Conservation (phyloP, 2,797 vertebrate genomes). For the Sebastes diploproa region DNA sequence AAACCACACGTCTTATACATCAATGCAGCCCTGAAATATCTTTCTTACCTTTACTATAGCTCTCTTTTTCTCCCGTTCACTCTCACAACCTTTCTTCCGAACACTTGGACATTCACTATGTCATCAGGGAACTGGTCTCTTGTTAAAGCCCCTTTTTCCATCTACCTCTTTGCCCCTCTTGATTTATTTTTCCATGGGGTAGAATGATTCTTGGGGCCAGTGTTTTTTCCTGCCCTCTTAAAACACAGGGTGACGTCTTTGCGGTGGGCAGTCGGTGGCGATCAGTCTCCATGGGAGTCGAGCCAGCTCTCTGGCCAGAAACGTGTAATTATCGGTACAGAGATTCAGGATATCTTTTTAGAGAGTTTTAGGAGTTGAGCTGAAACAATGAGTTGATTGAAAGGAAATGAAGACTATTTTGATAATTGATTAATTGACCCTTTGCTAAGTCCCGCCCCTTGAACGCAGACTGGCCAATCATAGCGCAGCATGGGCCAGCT, state of each 20-base stretch:
- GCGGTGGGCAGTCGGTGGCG: slow-evolving; percentile 37
- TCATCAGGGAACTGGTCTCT: slow-evolving; percentile 6
- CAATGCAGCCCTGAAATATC: neutral
- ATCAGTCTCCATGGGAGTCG: slow-evolving; percentile 25
- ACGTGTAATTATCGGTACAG: slow-evolving; percentile 2
- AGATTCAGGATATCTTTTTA: neutral
- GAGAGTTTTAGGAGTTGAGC: neutral
- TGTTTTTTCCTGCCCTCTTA: slow-evolving; percentile 47
- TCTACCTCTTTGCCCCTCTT: slow-evolving; percentile 26
- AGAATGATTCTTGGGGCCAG: slow-evolving; percentile 15
- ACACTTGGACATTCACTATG: neutral
- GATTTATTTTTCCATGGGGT: slow-evolving; percentile 57
- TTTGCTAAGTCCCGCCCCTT: neutral
- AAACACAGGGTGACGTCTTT: slow-evolving; percentile 62
- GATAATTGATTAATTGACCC: neutral
- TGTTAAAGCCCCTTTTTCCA: slow-evolving; percentile 31
- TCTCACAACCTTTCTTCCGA: neutral
- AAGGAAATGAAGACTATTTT: neutral
- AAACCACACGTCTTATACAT: slow-evolving; percentile 22
- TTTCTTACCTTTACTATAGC: neutral
- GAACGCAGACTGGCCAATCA: neutral
- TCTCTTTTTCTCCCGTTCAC: neutral
- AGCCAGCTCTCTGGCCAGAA: slow-evolving; percentile 21
- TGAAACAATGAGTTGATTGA: neutral
- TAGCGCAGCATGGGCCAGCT: too few relatives aligned